Percentiles rank a stretch among this genome's conserved stretches.
Evolutionary conservation across 1,140 invertebrate genomes (phyloP).

Genomic region (Micrasema longulum): DNA sequence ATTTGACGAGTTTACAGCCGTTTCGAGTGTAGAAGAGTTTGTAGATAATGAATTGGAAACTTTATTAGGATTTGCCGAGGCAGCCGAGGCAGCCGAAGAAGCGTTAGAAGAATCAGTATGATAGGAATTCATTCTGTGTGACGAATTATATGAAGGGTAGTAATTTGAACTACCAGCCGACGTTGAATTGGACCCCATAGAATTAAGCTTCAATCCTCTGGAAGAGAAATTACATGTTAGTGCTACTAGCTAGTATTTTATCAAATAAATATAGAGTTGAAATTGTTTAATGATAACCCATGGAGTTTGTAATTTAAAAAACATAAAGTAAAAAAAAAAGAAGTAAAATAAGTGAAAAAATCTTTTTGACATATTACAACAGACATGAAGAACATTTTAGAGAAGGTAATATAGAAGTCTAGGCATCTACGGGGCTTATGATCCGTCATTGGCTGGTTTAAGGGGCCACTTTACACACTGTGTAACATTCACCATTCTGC

Average conservation of each 20-base stretch:
- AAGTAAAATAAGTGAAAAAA: not conserved
- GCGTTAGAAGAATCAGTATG: conserved; percentile 12
- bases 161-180: conserved; percentile 12
- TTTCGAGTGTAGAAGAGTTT: conserved; percentile 17
- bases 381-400: no score
- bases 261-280: no score
- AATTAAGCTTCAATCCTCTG: conserved; percentile 11
- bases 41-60: not conserved
- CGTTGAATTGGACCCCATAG: not conserved
- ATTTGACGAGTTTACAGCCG: not conserved
- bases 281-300: no score
- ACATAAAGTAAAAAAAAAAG: not conserved
- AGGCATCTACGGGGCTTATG: not conserved
- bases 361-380: no score
- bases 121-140: conserved; percentile 25
- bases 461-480: no score
- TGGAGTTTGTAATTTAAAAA: conserved; percentile 4
- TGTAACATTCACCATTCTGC: no score
- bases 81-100: not conserved
- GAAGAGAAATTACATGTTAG: not conserved
- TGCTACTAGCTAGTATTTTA: no score
- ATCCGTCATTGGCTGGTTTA: no score
- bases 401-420: no score
- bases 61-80: not conserved
- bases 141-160: conserved; percentile 4